phyloP scores from a whole-genome alignment of 2,113 vertebrate genomes.

The Willisornis vidua region DNA sequence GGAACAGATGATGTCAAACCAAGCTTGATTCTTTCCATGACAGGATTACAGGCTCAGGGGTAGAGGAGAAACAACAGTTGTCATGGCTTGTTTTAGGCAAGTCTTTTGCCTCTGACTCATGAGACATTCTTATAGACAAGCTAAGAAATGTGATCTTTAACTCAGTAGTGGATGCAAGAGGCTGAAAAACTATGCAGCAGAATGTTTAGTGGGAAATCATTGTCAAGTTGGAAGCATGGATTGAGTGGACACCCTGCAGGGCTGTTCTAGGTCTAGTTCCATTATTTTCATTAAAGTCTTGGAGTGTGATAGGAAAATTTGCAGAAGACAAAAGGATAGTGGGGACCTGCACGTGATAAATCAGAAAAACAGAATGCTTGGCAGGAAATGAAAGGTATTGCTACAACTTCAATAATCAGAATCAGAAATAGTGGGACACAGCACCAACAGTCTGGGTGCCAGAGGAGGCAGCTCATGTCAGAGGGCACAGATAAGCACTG shows the following conservation, averaged over 20 bases:
- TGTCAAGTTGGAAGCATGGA: background rate
- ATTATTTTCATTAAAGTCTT: background rate
- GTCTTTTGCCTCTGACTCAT: slow-evolving; percentile 60
- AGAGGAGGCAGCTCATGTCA: background rate
- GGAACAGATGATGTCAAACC: slow-evolving; percentile 60
- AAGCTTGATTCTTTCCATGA: slow-evolving; percentile 45
- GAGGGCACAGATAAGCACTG: background rate
- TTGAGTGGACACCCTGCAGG: background rate
- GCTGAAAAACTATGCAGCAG: background rate
- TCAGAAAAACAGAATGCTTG: background rate
- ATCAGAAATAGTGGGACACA: background rate
- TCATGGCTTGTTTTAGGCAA: slow-evolving; percentile 52
- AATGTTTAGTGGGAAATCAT: background rate
- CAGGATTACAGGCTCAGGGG: slow-evolving; percentile 31
- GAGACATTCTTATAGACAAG: slow-evolving; percentile 15
- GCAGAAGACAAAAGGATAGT: background rate
- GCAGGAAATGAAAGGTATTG: background rate
- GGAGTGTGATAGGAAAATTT: background rate
- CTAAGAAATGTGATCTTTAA: slow-evolving; percentile 27
- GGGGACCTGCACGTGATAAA: background rate
- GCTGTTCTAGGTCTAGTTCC: background rate
- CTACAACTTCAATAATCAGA: background rate
- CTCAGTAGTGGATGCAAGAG: background rate
- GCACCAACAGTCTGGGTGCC: background rate
- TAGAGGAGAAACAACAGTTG: slow-evolving; percentile 59